Conservation (phyloP, 2,888 invertebrate genomes). For the Lobophora halterata region DNA sequence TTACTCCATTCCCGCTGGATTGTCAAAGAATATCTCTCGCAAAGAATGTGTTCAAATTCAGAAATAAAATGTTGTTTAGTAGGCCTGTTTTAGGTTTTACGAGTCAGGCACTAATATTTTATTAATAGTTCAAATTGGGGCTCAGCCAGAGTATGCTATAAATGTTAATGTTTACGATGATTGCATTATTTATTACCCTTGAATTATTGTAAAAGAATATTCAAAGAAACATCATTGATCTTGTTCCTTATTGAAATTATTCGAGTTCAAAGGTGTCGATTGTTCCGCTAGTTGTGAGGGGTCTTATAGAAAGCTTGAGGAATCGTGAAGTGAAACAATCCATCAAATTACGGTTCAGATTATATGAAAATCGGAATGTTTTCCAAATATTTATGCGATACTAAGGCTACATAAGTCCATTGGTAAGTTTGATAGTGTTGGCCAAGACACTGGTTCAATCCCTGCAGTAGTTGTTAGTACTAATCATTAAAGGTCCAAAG, state of each 20-base stretch:
- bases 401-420: too few species aligned
- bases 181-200: constrained; percentile 21
- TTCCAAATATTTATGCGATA: too few species aligned
- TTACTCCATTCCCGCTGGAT: too few species aligned
- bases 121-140: constrained; percentile 22
- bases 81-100: constrained; percentile 14
- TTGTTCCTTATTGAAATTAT: neutral
- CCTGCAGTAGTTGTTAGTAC: too few species aligned
- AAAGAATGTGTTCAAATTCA: too few species aligned
- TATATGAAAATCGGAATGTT: too few species aligned
- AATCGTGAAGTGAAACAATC: neutral
- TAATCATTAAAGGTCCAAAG: too few species aligned
- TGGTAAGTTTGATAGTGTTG: too few species aligned
- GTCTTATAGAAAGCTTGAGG: neutral
- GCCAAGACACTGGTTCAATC: too few species aligned
- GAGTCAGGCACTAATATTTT: constrained; percentile 23
- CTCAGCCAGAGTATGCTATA: constrained; percentile 18
- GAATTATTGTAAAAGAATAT: constrained; percentile 7
- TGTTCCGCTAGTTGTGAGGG: neutral
- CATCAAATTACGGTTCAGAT: constrained; percentile 5
- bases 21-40: too few species aligned
- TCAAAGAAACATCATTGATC: constrained; percentile 6
- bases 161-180: constrained; percentile 22
- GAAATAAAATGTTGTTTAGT: neutral
- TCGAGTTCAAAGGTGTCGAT: constrained; percentile 3